A percentile compares a stretch with the other conserved stretches of the same genome.
phyloP scores from a whole-genome alignment of 64 coral and sea anemone species.

The Astreopora myriophthalma region DNA sequence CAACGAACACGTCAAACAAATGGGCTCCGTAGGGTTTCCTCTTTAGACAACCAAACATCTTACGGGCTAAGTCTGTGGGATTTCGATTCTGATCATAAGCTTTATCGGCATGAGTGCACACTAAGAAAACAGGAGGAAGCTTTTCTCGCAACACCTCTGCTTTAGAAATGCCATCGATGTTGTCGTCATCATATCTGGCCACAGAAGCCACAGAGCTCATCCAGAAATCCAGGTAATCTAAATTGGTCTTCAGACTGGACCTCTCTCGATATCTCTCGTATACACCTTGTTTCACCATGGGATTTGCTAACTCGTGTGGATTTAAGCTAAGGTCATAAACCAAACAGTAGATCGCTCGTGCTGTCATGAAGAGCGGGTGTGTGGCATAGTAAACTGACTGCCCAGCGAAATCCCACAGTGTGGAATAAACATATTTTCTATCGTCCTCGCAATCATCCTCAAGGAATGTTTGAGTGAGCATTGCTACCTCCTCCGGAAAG shows the following conservation, averaged over 20 bases:
- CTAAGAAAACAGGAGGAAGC: constrained; percentile 33
- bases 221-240: constrained; percentile 56
- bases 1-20: not conserved
- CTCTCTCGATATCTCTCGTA: not conserved
- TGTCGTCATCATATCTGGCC: no score
- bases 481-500: no score
- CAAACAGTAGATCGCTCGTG: not conserved
- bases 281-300: not conserved
- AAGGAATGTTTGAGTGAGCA: no score
- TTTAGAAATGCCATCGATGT: not conserved
- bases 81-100: not conserved
- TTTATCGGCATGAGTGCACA: constrained; percentile 48
- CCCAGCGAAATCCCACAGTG: not conserved
- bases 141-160: not conserved
- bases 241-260: not conserved
- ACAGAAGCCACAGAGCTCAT: constrained; percentile 47
- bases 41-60: not conserved
- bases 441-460: no score
- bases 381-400: not conserved
- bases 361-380: not conserved
- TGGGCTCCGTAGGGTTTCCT: not conserved
- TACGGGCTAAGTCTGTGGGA: not conserved
- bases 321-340: not conserved
- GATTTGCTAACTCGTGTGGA: not conserved
- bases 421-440: not conserved